A percentile compares a stretch with the other conserved stretches of the same genome.
Conservation (phyloP, 2,113 vertebrate species). For the Elephantulus edwardii region DNA sequence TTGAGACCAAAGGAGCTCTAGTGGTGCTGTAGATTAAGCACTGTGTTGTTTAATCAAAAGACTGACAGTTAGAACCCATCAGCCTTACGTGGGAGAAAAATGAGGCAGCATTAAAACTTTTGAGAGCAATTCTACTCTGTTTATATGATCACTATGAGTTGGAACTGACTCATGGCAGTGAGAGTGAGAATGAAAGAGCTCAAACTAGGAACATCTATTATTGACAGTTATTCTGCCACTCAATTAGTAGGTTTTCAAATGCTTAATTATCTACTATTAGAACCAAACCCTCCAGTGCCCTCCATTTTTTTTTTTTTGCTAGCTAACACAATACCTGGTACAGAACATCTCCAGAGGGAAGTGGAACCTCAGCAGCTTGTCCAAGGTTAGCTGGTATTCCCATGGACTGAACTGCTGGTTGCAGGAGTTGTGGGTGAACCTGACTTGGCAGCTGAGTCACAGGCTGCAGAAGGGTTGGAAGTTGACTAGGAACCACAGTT, state of each 20-base stretch:
- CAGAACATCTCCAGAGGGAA: slow-evolving; percentile 88
- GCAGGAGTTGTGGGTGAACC: slow-evolving; percentile 87
- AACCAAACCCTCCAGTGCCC: slow-evolving; percentile 39
- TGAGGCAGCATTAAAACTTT: no score
- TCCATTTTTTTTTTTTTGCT: slow-evolving; percentile 78
- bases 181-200: no score
- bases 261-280: slow-evolving; percentile 9
- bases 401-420: slow-evolving; percentile 87
- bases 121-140: no score
- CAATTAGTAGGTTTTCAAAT: slow-evolving; percentile 30
- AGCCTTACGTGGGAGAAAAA: no score
- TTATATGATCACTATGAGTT: no score
- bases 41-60: no score
- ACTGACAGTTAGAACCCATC: no score
- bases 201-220: slow-evolving; percentile 25
- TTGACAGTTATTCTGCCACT: slow-evolving; percentile 34
- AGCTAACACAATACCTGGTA: slow-evolving; percentile 91
- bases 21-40: no score
- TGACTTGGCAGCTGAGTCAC: slow-evolving; percentile 86
- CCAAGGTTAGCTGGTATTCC: slow-evolving; percentile 92
- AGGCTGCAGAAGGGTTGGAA: slow-evolving; percentile 85
- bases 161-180: no score
- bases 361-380: slow-evolving; percentile 89
- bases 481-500: slow-evolving; percentile 83
- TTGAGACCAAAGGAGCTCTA: no score